A percentile compares a stretch with the other conserved stretches of the same genome.
Evolutionary conservation across 2,888 invertebrate genomes (phyloP).

Genomic region (Xanthia icteritia): DNA sequence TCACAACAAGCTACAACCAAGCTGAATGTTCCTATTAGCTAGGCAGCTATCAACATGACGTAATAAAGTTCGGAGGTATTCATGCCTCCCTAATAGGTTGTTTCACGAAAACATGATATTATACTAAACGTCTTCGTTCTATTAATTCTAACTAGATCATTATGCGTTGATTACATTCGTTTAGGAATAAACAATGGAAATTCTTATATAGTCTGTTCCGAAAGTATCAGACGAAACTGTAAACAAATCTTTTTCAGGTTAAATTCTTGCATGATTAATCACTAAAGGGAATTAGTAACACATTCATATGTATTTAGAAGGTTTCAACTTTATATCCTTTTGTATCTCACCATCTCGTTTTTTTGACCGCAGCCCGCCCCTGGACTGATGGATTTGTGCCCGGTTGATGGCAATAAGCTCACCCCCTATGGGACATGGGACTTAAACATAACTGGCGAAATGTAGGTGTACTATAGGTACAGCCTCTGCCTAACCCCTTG

Average conservation of each 20-base stretch:
- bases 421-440: background rate
- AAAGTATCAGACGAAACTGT: background rate
- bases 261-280: background rate
- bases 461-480: too few relatives aligned
- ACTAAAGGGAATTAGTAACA: background rate
- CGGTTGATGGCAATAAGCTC: background rate
- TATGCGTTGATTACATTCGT: background rate
- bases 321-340: background rate
- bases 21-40: background rate
- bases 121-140: constrained; percentile 1
- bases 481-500: background rate
- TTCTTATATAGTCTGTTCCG: background rate
- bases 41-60: background rate
- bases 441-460: too few relatives aligned
- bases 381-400: background rate
- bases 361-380: background rate
- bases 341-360: too few relatives aligned
- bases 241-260: background rate
- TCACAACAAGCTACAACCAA: background rate
- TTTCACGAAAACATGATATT: background rate
- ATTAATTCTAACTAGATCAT: background rate
- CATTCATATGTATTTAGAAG: background rate
- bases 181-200: background rate
- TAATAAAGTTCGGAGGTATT: constrained; percentile 1
- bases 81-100: background rate